A percentile compares a stretch with the other conserved stretches of the same genome.
Conservation (phyloP, 2,113 vertebrate genomes). For the Mus musculus region GRCm39 chr9:8060001-8060500, state of each 20-base stretch:
- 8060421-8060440: not conserved
- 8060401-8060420: not conserved
- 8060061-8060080: not conserved
- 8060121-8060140: not conserved
- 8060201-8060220: no score
- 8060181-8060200: rapidly evolving
- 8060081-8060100: not conserved
- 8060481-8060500: not conserved
- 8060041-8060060: not conserved
- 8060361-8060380: not conserved
- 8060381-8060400: not conserved
- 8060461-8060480: not conserved
- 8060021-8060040: not conserved
- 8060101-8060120: not conserved
- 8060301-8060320: not conserved
- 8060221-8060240: not conserved
- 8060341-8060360: not conserved
- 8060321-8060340: not conserved
- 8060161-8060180: not conserved
- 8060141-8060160: not conserved
- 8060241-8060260: not conserved
- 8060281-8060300: not conserved
- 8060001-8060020: not conserved
- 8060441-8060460: not conserved
- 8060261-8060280: no score